Evolutionary conservation across 2,797 vertebrate species (phyloP).

Genomic region (Falco cherrug): DNA sequence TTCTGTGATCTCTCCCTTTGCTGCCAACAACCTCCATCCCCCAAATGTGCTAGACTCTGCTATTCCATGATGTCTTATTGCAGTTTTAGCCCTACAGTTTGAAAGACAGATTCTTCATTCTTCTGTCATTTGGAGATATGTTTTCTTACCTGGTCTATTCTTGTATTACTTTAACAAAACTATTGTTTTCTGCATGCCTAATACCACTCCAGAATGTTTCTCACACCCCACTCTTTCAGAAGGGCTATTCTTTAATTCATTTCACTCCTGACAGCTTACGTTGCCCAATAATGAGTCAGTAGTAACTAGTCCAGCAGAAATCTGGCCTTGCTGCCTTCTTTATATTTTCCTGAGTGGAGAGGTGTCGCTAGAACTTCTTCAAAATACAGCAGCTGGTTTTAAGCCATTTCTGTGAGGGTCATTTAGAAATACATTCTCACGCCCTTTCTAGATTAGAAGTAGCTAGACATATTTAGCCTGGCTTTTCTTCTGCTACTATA

Average conservation of each 20-base stretch:
- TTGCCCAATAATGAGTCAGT: not conserved
- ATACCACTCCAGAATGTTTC: not conserved
- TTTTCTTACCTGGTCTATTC: not conserved
- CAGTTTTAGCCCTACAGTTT: not conserved
- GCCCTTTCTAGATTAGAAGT: not conserved
- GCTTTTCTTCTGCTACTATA: not conserved
- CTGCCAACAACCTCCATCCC: not conserved
- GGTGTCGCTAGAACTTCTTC: not conserved
- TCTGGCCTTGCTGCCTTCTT: not conserved
- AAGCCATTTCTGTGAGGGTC: not conserved
- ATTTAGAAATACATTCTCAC: not conserved
- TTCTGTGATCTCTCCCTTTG: not conserved
- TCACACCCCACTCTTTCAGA: not conserved
- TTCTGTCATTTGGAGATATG: not conserved
- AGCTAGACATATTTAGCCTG: not conserved
- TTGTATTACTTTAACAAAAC: not conserved
- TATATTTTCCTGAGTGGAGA: not conserved
- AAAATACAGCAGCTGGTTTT: not conserved
- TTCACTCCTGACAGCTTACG: not conserved
- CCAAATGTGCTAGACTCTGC: not conserved
- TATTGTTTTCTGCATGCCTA: not conserved
- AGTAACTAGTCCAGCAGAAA: not conserved
- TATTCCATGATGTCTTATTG: accelerated
- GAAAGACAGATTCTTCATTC: not conserved
- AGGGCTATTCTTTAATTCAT: not conserved